These are phyloP conservation scores for Thera obeliscata DNA, from an alignment of 2,888 invertebrate genomes.

Conservation along the genomic window DNA sequence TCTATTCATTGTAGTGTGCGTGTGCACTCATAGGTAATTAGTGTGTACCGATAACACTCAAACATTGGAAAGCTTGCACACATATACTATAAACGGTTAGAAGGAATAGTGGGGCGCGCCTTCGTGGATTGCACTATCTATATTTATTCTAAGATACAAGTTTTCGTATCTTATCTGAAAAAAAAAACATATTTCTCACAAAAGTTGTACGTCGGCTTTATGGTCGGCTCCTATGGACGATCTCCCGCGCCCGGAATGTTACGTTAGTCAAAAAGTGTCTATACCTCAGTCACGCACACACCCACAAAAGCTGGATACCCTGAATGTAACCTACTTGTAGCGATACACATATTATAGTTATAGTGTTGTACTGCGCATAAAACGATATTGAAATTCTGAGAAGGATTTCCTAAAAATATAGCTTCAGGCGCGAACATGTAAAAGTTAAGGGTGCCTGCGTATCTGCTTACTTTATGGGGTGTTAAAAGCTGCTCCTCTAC, in stretches of 20 bases:
- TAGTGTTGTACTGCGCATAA: not conserved
- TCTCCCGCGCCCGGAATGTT: conserved; percentile 53
- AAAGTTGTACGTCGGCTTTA: too few species aligned
- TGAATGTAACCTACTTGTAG: conserved; percentile 27
- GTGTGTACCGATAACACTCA: too few species aligned
- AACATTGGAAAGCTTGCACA: too few species aligned
- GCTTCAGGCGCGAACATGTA: not conserved
- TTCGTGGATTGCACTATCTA: too few species aligned
- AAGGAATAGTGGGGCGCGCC: too few species aligned
- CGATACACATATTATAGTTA: conserved; percentile 16
- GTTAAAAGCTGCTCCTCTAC: too few species aligned
- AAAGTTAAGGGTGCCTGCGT: not conserved
- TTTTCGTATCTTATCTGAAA: too few species aligned
- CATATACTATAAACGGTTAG: too few species aligned
- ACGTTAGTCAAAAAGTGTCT: conserved; percentile 53
- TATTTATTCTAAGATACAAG: too few species aligned
- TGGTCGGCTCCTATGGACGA: conserved; percentile 41
- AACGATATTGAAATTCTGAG: conserved; percentile 12
- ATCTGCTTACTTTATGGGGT: not conserved
- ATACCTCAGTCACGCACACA: conserved; percentile 39
- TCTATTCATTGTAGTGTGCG: too few species aligned
- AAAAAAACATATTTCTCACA: too few species aligned
- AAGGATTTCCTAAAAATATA: conserved; percentile 18
- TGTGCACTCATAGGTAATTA: too few species aligned
- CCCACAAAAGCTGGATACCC: conserved; percentile 20